These are phyloP conservation scores for Cossypha polioptera DNA, from an alignment of 2,797 vertebrate species.

Conservation along the genomic window DNA sequence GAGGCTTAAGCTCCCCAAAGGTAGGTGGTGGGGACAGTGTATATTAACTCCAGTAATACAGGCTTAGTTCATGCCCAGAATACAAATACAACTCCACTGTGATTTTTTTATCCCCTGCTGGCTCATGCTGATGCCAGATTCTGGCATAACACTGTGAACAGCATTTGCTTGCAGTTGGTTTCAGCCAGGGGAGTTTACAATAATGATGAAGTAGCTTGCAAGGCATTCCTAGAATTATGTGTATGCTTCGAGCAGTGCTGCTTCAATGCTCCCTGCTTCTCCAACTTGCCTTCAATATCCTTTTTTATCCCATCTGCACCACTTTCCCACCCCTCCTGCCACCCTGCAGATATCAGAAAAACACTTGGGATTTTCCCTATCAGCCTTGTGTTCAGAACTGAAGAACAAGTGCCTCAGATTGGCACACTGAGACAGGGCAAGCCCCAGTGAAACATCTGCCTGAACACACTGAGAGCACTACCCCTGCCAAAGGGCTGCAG, in stretches of 20 bases:
- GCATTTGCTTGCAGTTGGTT: background rate
- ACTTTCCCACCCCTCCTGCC: background rate
- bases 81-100: background rate
- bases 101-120: background rate
- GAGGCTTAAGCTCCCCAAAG: background rate
- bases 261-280: background rate
- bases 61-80: slow-evolving; percentile 21
- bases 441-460: background rate
- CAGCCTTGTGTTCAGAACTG: background rate
- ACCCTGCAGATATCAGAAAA: background rate
- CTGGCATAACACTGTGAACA: background rate
- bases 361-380: background rate
- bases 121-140: background rate
- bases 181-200: background rate
- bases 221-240: background rate
- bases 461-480: background rate
- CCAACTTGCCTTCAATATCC: background rate
- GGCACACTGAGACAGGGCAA: background rate
- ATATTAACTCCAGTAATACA: background rate
- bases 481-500: background rate
- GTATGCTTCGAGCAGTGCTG: background rate
- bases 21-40: background rate
- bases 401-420: background rate
- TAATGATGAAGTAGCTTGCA: background rate
- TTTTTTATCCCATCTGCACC: background rate